Evolutionary conservation across 2,113 vertebrate genomes (phyloP).

Genomic region (Cyanoramphus novaezelandiae): DNA sequence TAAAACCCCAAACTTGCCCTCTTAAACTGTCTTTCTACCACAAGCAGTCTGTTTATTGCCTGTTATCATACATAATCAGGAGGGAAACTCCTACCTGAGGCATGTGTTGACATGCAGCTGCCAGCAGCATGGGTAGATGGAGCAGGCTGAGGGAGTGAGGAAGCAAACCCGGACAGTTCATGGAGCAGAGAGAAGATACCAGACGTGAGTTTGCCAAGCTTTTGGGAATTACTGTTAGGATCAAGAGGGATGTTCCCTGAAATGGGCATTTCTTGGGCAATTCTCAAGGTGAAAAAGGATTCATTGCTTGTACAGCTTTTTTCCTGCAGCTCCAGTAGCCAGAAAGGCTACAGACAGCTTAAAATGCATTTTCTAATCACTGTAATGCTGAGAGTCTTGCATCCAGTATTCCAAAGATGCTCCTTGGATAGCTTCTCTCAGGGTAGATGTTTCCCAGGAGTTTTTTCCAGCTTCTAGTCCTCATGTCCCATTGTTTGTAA

Average conservation of each 20-base stretch:
- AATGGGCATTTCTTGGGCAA: background rate
- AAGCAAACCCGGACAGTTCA: background rate
- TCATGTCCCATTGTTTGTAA: background rate
- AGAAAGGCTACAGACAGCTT: background rate
- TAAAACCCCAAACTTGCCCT: background rate
- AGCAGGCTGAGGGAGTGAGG: background rate
- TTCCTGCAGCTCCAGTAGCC: background rate
- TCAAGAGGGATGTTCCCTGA: background rate
- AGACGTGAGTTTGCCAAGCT: background rate
- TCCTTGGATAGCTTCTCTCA: background rate
- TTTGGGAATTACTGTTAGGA: background rate
- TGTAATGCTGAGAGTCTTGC: background rate
- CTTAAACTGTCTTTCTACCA: background rate
- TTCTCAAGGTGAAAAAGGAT: background rate
- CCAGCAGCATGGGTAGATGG: background rate
- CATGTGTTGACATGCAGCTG: conserved; percentile 40
- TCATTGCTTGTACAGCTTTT: rapidly evolving
- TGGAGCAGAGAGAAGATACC: background rate
- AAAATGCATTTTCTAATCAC: background rate
- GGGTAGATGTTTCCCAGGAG: background rate
- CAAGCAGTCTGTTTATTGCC: background rate
- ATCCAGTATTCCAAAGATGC: background rate
- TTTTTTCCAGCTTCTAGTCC: background rate
- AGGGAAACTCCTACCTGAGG: conserved; percentile 42
- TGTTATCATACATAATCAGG: background rate